Conservation (phyloP, 1,140 invertebrate species). For the Acromyrmex charruanus region DNA sequence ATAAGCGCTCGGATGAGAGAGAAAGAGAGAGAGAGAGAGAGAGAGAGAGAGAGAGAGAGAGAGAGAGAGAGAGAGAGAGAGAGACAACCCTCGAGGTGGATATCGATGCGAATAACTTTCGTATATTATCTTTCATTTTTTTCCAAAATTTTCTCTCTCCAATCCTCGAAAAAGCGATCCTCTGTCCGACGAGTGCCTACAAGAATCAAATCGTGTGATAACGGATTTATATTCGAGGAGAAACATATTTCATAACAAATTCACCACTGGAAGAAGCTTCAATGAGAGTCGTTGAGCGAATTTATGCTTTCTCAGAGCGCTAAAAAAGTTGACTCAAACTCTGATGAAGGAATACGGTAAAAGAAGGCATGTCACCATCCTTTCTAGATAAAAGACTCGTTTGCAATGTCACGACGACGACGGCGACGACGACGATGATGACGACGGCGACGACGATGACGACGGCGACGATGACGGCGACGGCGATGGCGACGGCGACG, state of each 20-base stretch:
- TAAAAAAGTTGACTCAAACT: not conserved
- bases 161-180: not conserved
- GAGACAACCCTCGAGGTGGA: not conserved
- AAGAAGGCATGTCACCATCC: not conserved
- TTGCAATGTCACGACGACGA: not conserved
- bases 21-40: too few species aligned
- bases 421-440: not conserved
- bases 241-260: not conserved
- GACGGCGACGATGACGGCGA: not conserved
- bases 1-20: not conserved
- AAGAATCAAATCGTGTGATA: not conserved
- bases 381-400: not conserved
- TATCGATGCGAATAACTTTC: not conserved
- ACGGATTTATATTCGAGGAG: not conserved
- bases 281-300: constrained; percentile 12
- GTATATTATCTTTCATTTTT: not conserved
- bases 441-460: not conserved
- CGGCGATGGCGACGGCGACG: too few species aligned
- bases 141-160: not conserved
- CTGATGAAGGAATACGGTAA: not conserved
- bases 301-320: not conserved
- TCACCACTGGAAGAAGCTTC: constrained; percentile 22
- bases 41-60: too few species aligned
- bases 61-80: too few species aligned
- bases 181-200: not conserved